Evolutionary conservation across 1,140 invertebrate species (phyloP), one percentile per base, ranked within the genome.

Genomic region (Drosophila virilis): DNA sequence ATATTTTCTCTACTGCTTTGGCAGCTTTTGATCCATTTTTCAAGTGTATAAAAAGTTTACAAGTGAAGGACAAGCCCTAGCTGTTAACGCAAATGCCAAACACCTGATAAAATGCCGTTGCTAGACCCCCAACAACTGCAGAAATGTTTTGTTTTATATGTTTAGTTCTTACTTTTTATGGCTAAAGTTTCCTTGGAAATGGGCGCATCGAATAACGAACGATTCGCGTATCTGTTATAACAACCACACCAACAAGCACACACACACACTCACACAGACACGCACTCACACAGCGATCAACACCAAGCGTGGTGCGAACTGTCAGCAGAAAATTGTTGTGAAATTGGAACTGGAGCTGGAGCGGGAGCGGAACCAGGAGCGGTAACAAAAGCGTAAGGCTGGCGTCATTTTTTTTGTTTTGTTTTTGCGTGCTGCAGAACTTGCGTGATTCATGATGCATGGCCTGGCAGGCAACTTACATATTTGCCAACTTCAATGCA

Each of bases 401-500:
- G 81, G 75, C 83, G 83, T 86, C 82, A 86, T 88, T 61, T 73
- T 22, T 54, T 32, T 13, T 32, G 40, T 32, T 45, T 6, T 22
- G 50, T 48, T 88, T 77, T 88, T 82, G 82, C 83, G 78, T 86
- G 82, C 50, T 67, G 33, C 50, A 66, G 40, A 57, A 37, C 37
- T 88, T 82, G 83, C 82, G 82, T 86, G 82, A 86, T 88, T 86
- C 83, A 86, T 80, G 82, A 57, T 83, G 74, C 80, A 85, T 74
- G 79, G 50, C 33, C 42, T 28, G 62, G 64, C 68, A 40, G 50
- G 52, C 54, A 59, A 48, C 48, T 60, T 65, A 48, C 48, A 57
- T 65, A 57, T 32, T 74, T 68, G 35, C 67, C 77, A 80, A 81
- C 70, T 78, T 17, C 55, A 86, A 62, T 65, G 64, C 78, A 80